phyloP scores from a whole-genome alignment of 2,113 vertebrate species.

The Barbus barbus region DNA sequence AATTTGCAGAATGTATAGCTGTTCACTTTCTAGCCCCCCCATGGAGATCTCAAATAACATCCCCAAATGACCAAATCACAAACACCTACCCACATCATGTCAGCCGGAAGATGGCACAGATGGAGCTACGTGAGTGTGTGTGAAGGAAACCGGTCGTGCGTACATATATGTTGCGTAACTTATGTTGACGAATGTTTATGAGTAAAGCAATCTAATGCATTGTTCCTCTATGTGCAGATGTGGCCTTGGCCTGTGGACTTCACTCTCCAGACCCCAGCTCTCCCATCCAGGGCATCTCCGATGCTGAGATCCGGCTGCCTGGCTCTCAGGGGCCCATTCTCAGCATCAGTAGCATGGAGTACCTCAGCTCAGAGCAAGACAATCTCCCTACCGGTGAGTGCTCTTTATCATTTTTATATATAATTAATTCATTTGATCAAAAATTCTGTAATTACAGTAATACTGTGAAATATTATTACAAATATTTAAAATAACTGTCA shows the following conservation, averaged over 20 bases:
- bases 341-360: slow-evolving; percentile 77
- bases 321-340: slow-evolving; percentile 68
- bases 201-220: neutral
- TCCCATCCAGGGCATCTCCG: slow-evolving; percentile 73
- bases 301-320: slow-evolving; percentile 69
- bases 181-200: neutral
- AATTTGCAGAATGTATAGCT: neutral
- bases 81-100: neutral
- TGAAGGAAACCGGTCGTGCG: neutral
- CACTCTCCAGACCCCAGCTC: slow-evolving; percentile 68
- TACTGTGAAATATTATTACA: too few relatives aligned
- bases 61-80: neutral
- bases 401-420: neutral
- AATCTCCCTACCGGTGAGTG: slow-evolving; percentile 66
- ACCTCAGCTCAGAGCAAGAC: slow-evolving; percentile 76
- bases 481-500: too few relatives aligned
- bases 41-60: slow-evolving; percentile 8
- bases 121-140: neutral
- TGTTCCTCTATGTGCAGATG: slow-evolving; percentile 67
- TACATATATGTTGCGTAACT: slow-evolving; percentile 7
- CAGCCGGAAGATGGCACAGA: neutral
- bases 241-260: slow-evolving; percentile 76
- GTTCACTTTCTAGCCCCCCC: neutral
- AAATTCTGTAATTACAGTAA: too few relatives aligned
- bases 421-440: too few relatives aligned